These are phyloP conservation scores for Hucho hucho DNA, from an alignment of 2,113 vertebrate species.

Conservation along the genomic window DNA sequence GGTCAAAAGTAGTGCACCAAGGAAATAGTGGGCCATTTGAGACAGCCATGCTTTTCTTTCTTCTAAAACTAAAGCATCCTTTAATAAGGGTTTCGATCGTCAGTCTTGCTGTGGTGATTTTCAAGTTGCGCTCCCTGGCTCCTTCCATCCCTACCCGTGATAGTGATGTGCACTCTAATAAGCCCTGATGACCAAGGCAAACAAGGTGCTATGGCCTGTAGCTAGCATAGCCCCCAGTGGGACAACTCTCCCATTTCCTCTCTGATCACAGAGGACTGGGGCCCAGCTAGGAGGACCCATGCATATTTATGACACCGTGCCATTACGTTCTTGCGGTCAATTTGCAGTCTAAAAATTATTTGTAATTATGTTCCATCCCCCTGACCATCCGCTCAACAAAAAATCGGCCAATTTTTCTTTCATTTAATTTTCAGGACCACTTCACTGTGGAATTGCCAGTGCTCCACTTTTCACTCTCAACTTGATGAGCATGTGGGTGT, in stretches of 20 bases:
- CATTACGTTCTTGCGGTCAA: background rate
- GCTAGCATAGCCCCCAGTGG: background rate
- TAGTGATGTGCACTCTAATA: background rate
- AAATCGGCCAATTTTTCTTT: no score
- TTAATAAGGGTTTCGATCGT: no score
- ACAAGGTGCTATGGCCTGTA: background rate
- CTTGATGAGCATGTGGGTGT: background rate
- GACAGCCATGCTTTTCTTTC: background rate
- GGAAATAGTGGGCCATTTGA: no score
- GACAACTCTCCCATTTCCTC: constrained; percentile 29
- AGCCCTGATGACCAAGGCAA: constrained; percentile 6
- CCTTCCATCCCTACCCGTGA: background rate
- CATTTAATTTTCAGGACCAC: background rate
- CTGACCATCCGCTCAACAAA: background rate
- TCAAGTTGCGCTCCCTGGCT: background rate
- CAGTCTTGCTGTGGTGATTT: background rate
- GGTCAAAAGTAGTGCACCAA: no score
- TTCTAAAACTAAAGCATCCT: background rate
- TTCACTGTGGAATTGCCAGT: background rate
- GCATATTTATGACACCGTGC: constrained; percentile 25
- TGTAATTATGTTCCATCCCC: no score
- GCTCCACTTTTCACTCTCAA: background rate
- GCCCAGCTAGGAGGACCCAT: constrained; percentile 7
- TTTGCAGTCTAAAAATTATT: no score
- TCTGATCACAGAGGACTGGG: constrained; percentile 17